Conservation (phyloP, 2,888 invertebrate genomes). For the Dynastes tityus region DNA sequence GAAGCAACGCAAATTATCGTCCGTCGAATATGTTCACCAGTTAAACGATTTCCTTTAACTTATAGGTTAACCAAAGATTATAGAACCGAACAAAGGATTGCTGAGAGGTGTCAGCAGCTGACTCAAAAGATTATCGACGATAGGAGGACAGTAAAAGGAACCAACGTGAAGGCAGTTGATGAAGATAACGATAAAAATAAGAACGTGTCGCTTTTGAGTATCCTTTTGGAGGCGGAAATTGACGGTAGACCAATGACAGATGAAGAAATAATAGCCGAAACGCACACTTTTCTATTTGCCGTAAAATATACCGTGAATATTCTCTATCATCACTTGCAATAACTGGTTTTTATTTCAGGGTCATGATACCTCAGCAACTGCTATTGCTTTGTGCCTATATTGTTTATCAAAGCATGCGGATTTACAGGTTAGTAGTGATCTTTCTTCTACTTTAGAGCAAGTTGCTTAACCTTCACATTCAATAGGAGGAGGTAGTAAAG, state of each 20-base stretch:
- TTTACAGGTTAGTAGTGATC: slow-evolving; percentile 61
- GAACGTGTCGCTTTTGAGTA: slow-evolving; percentile 74
- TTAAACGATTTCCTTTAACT: slow-evolving; percentile 56
- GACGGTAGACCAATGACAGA: slow-evolving; percentile 71
- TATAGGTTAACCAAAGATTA: slow-evolving; percentile 73
- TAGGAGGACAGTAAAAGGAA: slow-evolving; percentile 59
- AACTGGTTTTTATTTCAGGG: slow-evolving; percentile 63
- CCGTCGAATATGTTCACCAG: slow-evolving; percentile 64
- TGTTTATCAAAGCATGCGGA: slow-evolving; percentile 68
- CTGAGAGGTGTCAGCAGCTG: slow-evolving; percentile 72
- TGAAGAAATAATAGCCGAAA: slow-evolving; percentile 78
- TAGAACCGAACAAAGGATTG: slow-evolving; percentile 71
- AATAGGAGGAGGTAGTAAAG: slow-evolving; percentile 62
- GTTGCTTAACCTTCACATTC: not conserved
- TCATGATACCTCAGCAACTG: slow-evolving; percentile 71
- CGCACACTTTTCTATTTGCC: slow-evolving; percentile 84
- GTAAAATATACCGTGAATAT: slow-evolving; percentile 63
- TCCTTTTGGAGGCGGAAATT: slow-evolving; percentile 70
- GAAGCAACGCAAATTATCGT: slow-evolving; percentile 65
- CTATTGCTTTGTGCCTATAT: slow-evolving; percentile 69
- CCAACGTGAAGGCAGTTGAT: not conserved
- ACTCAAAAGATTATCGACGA: slow-evolving; percentile 74
- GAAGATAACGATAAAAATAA: not conserved
- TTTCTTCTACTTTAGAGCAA: no score
- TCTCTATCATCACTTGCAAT: no score